A percentile compares a stretch with the other conserved stretches of the same genome.
Conservation (phyloP, 2,888 invertebrate genomes). For the Acanthosepion pharaonis region DNA sequence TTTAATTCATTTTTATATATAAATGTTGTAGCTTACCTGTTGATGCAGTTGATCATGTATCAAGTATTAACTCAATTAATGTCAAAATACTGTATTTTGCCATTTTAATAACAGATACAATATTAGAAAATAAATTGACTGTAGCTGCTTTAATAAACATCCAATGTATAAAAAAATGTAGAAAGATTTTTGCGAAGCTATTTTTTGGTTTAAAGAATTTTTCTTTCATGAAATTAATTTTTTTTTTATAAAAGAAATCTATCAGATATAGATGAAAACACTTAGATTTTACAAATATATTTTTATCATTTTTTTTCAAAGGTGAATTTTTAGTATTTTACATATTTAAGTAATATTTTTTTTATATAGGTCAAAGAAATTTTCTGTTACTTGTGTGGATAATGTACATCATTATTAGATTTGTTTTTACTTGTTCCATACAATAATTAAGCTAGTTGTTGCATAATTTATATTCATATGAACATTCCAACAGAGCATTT, state of each 20-base stretch:
- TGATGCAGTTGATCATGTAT: too few species aligned
- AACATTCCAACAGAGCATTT: neutral
- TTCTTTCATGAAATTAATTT: neutral
- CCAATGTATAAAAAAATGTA: neutral
- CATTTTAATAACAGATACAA: neutral
- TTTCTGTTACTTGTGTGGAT: neutral
- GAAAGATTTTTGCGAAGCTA: too few species aligned
- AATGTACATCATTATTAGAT: neutral
- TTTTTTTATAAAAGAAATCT: neutral
- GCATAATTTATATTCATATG: neutral
- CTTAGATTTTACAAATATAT: too few species aligned
- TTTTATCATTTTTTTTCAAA: neutral
- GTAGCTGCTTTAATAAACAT: neutral
- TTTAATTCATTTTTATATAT: too few species aligned
- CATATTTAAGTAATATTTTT: neutral
- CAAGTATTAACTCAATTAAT: neutral
- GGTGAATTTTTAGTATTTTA: neutral
- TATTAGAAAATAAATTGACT: neutral
- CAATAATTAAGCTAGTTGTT: neutral
- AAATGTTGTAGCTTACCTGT: too few species aligned
- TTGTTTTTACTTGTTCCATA: neutral
- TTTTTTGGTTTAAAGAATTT: neutral
- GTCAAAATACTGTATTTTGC: neutral
- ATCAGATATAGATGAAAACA: too few species aligned
- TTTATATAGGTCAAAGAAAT: neutral